Percentiles rank a stretch among this genome's conserved stretches.
These are phyloP conservation scores for Lydus trimaculatus DNA, from an alignment of 2,888 invertebrate species.

Conservation along the genomic window DNA sequence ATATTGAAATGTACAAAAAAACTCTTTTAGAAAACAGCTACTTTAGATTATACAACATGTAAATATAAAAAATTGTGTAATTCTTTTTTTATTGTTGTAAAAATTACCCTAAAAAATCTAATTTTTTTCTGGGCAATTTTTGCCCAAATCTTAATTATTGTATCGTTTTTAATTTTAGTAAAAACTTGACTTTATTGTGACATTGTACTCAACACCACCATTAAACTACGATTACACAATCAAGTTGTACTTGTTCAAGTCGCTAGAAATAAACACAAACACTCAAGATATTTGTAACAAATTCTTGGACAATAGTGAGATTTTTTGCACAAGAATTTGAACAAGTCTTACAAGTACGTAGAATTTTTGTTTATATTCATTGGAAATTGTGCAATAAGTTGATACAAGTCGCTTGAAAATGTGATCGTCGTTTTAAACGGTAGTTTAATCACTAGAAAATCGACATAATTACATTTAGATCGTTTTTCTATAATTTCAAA, in stretches of 20 bases:
- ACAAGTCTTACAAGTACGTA: no score
- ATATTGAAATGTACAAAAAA: slow-evolving; percentile 15
- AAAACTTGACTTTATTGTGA: slow-evolving; percentile 30
- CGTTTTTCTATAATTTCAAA: neutral
- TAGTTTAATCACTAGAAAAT: slow-evolving; percentile 19
- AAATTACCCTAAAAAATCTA: slow-evolving; percentile 31
- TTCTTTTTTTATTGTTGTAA: slow-evolving; percentile 17
- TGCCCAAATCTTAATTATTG: neutral
- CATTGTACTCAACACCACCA: slow-evolving; percentile 30
- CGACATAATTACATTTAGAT: slow-evolving; percentile 1
- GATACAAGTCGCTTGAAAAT: no score
- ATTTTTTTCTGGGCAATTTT: neutral
- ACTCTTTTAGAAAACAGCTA: slow-evolving; percentile 25
- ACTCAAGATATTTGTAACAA: no score
- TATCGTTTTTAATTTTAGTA: neutral
- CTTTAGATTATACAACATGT: slow-evolving; percentile 21
- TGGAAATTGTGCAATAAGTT: no score
- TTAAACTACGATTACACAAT: no score
- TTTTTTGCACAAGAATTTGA: no score
- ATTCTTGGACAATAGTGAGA: no score
- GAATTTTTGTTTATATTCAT: no score
- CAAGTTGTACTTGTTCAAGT: no score
- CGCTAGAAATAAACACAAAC: no score
- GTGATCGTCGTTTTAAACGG: no score
- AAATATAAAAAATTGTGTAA: slow-evolving; percentile 26